phyloP scores from a whole-genome alignment of 2,797 vertebrate genomes.

The Melanotaenia nigrans region DNA sequence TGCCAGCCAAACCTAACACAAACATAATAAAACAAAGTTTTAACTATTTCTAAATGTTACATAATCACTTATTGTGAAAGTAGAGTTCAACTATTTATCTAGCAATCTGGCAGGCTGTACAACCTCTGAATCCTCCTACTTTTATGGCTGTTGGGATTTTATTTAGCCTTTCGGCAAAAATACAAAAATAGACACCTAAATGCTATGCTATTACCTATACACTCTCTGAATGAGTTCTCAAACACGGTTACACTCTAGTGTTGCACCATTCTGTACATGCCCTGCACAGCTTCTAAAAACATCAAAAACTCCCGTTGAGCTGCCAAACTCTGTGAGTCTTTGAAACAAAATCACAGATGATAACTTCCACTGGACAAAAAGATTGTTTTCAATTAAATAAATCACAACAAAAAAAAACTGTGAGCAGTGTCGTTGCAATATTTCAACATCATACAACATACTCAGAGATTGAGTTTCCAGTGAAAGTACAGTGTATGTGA shows the following conservation, averaged over 20 bases:
- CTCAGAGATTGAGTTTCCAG: slow-evolving; percentile 51
- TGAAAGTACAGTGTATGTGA: slow-evolving; percentile 53
- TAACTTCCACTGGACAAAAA: slow-evolving; percentile 53
- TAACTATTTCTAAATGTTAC: not conserved
- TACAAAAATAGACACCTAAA: not conserved
- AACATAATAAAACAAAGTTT: not conserved
- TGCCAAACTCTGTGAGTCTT: slow-evolving; percentile 38
- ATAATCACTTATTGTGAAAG: not conserved
- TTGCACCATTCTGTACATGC: slow-evolving; percentile 1
- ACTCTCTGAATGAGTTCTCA: not conserved
- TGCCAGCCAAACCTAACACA: not conserved
- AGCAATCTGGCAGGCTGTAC: not conserved
- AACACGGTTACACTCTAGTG: slow-evolving; percentile 2
- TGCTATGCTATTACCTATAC: not conserved
- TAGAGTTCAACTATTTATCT: not conserved
- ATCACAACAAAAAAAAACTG: slow-evolving; percentile 55
- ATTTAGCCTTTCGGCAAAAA: not conserved
- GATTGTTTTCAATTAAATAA: slow-evolving; percentile 49
- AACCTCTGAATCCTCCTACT: not conserved
- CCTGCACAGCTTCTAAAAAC: slow-evolving; percentile 24
- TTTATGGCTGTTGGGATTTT: not conserved
- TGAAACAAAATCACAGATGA: slow-evolving; percentile 46
- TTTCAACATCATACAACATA: slow-evolving; percentile 46
- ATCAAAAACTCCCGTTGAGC: slow-evolving; percentile 32
- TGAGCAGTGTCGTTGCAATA: slow-evolving; percentile 38